These are phyloP conservation scores for Pteruthius melanotis DNA, from an alignment of 2,113 vertebrate species.

Conservation along the genomic window DNA sequence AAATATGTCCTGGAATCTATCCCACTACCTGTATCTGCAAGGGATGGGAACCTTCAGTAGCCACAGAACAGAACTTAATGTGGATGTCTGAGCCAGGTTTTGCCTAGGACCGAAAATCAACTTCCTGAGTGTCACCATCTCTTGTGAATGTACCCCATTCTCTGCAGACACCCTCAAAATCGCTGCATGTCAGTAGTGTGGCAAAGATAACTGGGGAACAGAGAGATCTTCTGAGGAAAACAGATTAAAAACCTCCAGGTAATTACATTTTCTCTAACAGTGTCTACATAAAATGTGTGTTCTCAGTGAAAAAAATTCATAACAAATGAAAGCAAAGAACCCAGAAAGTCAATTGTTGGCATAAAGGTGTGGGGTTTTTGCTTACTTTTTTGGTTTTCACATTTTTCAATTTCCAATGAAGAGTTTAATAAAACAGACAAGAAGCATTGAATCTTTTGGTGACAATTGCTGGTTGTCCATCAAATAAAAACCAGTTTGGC, in stretches of 20 bases:
- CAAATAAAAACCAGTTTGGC: not conserved
- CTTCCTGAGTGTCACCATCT: not conserved
- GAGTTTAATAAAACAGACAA: not conserved
- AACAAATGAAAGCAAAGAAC: not conserved
- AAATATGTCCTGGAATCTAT: not conserved
- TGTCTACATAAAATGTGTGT: not conserved
- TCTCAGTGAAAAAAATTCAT: not conserved
- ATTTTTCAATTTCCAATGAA: not conserved
- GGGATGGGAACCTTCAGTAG: not conserved
- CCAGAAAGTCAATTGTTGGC: not conserved
- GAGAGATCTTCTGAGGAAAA: not conserved
- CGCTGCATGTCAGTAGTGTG: not conserved
- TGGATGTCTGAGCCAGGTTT: not conserved
- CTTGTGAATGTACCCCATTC: not conserved
- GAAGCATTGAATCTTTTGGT: not conserved
- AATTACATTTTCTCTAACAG: not conserved
- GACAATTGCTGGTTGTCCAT: not conserved
- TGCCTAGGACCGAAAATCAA: not conserved
- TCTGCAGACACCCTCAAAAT: not conserved
- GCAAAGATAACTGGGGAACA: not conserved
- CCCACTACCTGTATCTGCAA: rapidly evolving
- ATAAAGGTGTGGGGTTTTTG: not conserved
- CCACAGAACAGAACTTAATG: not conserved
- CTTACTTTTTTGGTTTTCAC: not conserved
- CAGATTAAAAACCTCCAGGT: not conserved